Base-by-base conservation (phyloP, 2,113 vertebrate species). In the Phainopepla nitens region DNA sequence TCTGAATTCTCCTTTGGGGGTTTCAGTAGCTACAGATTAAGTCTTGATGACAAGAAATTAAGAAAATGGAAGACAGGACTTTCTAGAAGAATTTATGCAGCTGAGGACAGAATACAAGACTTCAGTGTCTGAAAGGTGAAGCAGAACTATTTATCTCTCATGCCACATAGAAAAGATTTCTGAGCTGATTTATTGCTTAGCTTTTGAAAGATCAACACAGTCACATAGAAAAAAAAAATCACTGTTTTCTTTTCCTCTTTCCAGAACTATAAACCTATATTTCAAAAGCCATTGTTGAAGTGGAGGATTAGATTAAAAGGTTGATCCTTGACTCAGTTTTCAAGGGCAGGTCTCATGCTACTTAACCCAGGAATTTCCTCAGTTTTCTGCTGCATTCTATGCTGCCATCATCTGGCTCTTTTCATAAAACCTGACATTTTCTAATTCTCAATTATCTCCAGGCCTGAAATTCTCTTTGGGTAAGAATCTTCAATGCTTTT, bases 371-470 rank as follows among this genome's bases (percentile, higher is more conserved):
- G 65, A 79, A 35, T 47, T 84, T 93, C 41, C 11, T 45, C 24
- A 47, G 57, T 57, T 75, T 94, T 73, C 90, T 94, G 31, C 54
- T 91, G 61, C 92, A 66, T 97, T 95, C 98, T 97, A 84, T 98
- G 97, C 97, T 98, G 98, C 98, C 98, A 98, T 92, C 98, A 23
- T 91, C 97, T 97, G 97, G 97, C 21, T 83, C 65, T 73, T 90
- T 92, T 85, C 44, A 49, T 45, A 93, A 95, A 95, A 89, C 22
- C 61, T 66, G 44, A 29, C 19, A n/a, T 66, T 82, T 95, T 87
- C 50, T 90, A 87, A 82, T 79, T 81, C 42, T 41, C 31, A 19
- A 7, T 54, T 86, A 42, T 68, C 47, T 83, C 35, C 72, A 76
- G n/a, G 9, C 39, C 65, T 61, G 47, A 78, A 33, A 50, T 95